These are phyloP conservation scores for Valencia hispanica DNA, from an alignment of 2,797 vertebrate species.

Conservation along the genomic window DNA sequence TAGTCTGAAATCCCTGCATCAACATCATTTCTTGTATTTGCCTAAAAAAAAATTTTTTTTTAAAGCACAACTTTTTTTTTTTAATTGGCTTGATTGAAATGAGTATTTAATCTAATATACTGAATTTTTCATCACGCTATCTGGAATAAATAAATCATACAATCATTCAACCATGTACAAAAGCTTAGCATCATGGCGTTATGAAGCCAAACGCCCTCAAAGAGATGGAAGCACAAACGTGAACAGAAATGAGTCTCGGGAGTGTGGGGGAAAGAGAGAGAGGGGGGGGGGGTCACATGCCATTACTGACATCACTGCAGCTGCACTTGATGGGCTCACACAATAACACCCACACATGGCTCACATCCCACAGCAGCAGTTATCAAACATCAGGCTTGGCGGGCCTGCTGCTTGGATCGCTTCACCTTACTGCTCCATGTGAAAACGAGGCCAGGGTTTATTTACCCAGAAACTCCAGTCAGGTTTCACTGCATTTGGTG, in stretches of 20 bases:
- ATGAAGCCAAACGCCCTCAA: constrained; percentile 7
- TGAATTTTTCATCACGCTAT: constrained; percentile 30
- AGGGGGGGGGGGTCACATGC: constrained; percentile 39
- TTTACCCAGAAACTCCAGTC: no score
- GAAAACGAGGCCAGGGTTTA: constrained; percentile 16
- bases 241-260: not conserved
- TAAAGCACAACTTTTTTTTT: no score
- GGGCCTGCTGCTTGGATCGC: constrained; percentile 42
- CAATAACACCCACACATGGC: constrained; percentile 69
- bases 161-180: constrained; percentile 36
- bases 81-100: not conserved
- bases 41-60: constrained; percentile 21
- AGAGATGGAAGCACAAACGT: constrained; percentile 2
- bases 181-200: constrained; percentile 26
- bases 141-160: constrained; percentile 30
- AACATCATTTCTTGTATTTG: constrained; percentile 44
- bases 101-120: constrained; percentile 21
- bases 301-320: constrained; percentile 67
- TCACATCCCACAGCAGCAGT: constrained; percentile 64
- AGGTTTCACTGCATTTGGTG: no score
- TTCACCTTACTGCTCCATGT: constrained; percentile 26
- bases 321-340: constrained; percentile 70
- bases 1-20: constrained; percentile 35
- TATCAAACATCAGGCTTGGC: constrained; percentile 65
- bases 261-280: constrained; percentile 4